phyloP scores from a whole-genome alignment of 2,797 vertebrate genomes.

The Pseudotriccus pelzelni region DNA sequence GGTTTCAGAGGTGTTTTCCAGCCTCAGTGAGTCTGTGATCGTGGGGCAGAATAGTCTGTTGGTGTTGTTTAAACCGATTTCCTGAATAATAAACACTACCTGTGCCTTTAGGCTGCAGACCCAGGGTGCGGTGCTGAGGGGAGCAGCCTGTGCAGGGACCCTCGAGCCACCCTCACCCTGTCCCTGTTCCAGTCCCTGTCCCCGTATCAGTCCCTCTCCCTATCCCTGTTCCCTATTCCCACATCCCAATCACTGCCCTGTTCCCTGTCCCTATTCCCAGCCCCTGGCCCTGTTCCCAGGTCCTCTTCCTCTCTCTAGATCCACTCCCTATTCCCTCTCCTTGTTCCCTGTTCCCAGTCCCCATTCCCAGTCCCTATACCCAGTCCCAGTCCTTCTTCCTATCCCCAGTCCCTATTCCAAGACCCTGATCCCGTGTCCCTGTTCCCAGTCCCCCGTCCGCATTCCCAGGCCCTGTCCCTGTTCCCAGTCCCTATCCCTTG shows the following conservation, averaged over 20 bases:
- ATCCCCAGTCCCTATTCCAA: no score
- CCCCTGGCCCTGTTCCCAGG: neutral
- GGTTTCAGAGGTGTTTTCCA: neutral
- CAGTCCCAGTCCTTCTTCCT: neutral
- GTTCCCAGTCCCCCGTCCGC: no score
- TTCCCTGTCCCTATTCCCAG: neutral
- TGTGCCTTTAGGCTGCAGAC: neutral
- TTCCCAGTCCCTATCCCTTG: no score
- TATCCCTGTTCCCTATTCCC: neutral
- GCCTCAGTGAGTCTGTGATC: neutral
- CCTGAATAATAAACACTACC: neutral
- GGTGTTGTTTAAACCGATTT: neutral
- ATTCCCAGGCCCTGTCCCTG: no score
- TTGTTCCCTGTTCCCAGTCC: neutral
- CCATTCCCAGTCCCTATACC: no score
- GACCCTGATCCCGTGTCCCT: neutral
- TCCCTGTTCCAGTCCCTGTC: neutral
- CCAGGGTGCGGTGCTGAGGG: neutral
- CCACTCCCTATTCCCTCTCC: neutral
- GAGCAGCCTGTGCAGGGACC: neutral
- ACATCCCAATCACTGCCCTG: neutral
- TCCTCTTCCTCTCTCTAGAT: no score
- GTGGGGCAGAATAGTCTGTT: neutral
- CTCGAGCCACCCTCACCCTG: fast-evolving
- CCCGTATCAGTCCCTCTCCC: neutral